Evolutionary conservation across 1,140 invertebrate species (phyloP).

Genomic region (Panulirus ornatus): DNA sequence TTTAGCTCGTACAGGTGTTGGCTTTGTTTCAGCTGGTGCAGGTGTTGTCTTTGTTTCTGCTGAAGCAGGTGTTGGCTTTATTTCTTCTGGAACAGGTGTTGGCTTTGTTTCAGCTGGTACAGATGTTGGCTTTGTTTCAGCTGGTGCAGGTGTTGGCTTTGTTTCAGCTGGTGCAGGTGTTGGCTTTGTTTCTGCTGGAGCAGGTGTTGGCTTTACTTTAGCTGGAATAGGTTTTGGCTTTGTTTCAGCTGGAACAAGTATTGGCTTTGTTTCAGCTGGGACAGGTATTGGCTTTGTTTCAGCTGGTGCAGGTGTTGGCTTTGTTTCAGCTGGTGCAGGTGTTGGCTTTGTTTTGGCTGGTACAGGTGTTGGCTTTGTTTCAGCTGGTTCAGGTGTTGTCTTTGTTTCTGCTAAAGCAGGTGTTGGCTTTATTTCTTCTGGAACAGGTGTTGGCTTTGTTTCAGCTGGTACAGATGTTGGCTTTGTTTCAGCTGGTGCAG

Average conservation of each 20-base stretch:
- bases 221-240: slow-evolving; percentile 3
- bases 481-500: background rate
- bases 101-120: background rate
- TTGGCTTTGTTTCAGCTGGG: slow-evolving; percentile 21
- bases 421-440: background rate
- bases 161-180: background rate
- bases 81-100: background rate
- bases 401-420: background rate
- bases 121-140: background rate
- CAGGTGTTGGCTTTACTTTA: slow-evolving; percentile 38
- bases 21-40: slow-evolving; percentile 14
- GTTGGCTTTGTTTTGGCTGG: background rate
- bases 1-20: slow-evolving; percentile 25
- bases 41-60: slow-evolving; percentile 18
- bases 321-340: background rate
- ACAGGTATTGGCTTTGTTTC: slow-evolving; percentile 10
- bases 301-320: slow-evolving; percentile 4
- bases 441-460: background rate
- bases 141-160: slow-evolving; percentile 2
- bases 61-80: slow-evolving; percentile 50
- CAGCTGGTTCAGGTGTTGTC: background rate
- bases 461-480: background rate
- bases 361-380: background rate
- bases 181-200: slow-evolving; percentile 22
- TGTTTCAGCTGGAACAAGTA: background rate